Evolutionary conservation across 2,113 vertebrate species (phyloP).

Genomic region (Callopanchax toddi): DNA sequence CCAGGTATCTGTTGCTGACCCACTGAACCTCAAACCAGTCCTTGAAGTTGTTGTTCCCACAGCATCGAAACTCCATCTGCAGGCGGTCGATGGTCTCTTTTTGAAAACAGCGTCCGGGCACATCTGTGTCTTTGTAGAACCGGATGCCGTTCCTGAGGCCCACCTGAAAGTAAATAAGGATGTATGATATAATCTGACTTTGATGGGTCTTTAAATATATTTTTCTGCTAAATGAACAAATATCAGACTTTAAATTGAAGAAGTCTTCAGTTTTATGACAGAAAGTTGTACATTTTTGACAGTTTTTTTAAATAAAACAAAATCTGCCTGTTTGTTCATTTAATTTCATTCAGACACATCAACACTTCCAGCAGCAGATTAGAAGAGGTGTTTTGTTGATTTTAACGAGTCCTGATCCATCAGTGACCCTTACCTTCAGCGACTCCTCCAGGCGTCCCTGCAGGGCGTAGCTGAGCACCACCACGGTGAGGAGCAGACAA

Average conservation of each 20-base stretch:
- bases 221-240: too few relatives aligned
- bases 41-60: constrained; percentile 84
- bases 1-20: constrained; percentile 85
- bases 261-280: too few relatives aligned
- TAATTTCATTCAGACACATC: too few relatives aligned
- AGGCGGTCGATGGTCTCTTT: constrained; percentile 86
- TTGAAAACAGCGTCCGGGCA: constrained; percentile 85
- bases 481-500: constrained; percentile 72
- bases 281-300: too few relatives aligned
- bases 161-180: constrained; percentile 61
- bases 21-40: constrained; percentile 90
- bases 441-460: constrained; percentile 82
- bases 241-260: too few relatives aligned
- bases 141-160: constrained; percentile 84
- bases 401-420: neutral
- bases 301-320: too few relatives aligned
- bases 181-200: neutral
- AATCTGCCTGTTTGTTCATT: too few relatives aligned
- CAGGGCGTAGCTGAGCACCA: constrained; percentile 80
- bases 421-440: constrained; percentile 73
- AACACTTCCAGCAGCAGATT: too few relatives aligned
- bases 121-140: constrained; percentile 87
- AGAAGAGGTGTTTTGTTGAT: too few relatives aligned
- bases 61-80: constrained; percentile 86
- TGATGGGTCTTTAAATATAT: too few relatives aligned